Evolutionary conservation across 2,797 vertebrate genomes (phyloP).

Genomic region (Brachymystax lenok): DNA sequence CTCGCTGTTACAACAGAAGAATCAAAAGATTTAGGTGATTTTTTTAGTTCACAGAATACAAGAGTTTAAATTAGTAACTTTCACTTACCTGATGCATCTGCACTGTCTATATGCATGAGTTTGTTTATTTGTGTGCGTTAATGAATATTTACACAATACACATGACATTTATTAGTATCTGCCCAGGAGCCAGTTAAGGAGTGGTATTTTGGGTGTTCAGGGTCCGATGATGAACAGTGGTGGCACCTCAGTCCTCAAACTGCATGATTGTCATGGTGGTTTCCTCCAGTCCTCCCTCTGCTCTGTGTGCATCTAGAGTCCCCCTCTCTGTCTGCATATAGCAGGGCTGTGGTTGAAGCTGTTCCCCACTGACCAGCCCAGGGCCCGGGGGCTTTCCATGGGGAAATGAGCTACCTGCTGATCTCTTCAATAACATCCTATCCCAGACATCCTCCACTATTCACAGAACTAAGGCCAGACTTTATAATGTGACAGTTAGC

Average conservation of each 20-base stretch:
- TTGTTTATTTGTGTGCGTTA: neutral
- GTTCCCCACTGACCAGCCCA: slow-evolving; percentile 63
- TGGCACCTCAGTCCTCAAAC: neutral
- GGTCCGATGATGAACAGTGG: neutral
- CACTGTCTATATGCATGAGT: neutral
- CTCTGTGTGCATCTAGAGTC: slow-evolving; percentile 20
- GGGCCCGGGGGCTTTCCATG: slow-evolving; percentile 66
- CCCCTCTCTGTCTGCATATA: slow-evolving; percentile 29
- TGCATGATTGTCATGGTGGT: neutral
- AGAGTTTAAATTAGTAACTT: too few species aligned
- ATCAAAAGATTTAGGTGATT: neutral
- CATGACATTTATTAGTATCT: neutral
- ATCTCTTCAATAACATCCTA: slow-evolving; percentile 76
- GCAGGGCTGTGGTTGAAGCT: slow-evolving; percentile 59
- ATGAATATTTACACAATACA: slow-evolving; percentile 4
- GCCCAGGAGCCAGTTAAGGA: neutral
- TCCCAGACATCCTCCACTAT: slow-evolving; percentile 68
- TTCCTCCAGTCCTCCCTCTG: slow-evolving; percentile 41
- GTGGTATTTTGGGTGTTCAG: neutral
- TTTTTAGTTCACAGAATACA: neutral
- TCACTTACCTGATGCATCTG: neutral
- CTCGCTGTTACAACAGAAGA: neutral
- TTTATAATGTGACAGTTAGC: slow-evolving; percentile 74
- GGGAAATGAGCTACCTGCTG: slow-evolving; percentile 70
- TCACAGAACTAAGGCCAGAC: slow-evolving; percentile 71